Evolutionary conservation across 2,888 invertebrate genomes (phyloP).

Genomic region (Sialis fuliginosa): DNA sequence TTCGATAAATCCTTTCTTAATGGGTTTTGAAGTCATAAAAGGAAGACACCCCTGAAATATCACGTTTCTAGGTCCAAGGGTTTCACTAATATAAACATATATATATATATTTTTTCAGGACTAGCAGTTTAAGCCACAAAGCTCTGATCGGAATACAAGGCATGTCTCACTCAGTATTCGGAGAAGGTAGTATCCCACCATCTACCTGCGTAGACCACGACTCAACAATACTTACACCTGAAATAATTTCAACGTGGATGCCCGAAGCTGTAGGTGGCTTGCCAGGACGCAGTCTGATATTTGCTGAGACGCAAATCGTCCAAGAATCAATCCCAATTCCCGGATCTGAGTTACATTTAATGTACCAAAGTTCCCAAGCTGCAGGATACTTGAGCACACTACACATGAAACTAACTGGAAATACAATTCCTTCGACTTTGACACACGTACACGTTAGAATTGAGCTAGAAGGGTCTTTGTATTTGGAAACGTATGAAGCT

Average conservation of each 20-base stretch:
- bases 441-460: slow-evolving; percentile 82
- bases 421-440: slow-evolving; percentile 59
- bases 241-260: slow-evolving; percentile 79
- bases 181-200: slow-evolving; percentile 30
- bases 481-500: slow-evolving; percentile 87
- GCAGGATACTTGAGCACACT: slow-evolving; percentile 89
- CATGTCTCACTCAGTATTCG: slow-evolving; percentile 33
- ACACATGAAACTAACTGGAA: slow-evolving; percentile 71
- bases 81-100: not conserved
- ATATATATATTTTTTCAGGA: not conserved
- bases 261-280: slow-evolving; percentile 76
- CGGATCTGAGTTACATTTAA: slow-evolving; percentile 80
- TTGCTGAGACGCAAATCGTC: slow-evolving; percentile 91
- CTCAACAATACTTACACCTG: slow-evolving; percentile 67
- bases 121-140: slow-evolving; percentile 16
- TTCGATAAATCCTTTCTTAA: too few relatives aligned
- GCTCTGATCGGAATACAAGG: slow-evolving; percentile 33
- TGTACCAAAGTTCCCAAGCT: slow-evolving; percentile 91
- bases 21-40: too few relatives aligned
- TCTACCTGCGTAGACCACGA: slow-evolving; percentile 71
- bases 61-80: too few relatives aligned
- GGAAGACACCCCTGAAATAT: too few relatives aligned
- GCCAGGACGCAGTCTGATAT: slow-evolving; percentile 64
- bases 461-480: slow-evolving; percentile 82
- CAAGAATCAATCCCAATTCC: slow-evolving; percentile 91